Evolutionary conservation across 2,888 invertebrate species (phyloP), one percentile per base, ranked within the genome.

Genomic region (Barypeithes pellucidus): DNA sequence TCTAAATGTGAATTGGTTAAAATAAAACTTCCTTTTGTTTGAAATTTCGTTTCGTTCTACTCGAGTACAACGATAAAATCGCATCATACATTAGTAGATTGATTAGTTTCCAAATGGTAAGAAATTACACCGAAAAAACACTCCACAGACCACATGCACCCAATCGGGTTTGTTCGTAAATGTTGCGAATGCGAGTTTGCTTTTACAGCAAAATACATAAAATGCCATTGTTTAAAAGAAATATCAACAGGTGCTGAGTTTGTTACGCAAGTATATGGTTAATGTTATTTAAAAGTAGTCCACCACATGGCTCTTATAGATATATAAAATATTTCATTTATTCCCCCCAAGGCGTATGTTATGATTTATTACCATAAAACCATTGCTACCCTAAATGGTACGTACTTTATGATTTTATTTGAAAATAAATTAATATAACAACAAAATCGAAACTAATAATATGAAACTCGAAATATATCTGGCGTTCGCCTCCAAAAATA

Each of bases 1-100:
- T 50, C 4, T 57, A 57, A 57, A 57, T 57, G 54, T 33, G 54
- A 57, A 29, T 18, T 33, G 33, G 54, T 57, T 57, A 57, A 24
- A n/a, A 24, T 24, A 24, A 33, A 57, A 57, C 33, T 57, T 57
- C 14, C 16, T 57, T 16, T 33, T 18, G 33, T 57, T 33, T 33
- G 18, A 57, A 57, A 33, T 33, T 36, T 33, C 33, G 33, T 57
- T 57, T 57, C 3, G 54, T 57, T 57, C 54, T 33, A 14, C 33
- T 33, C 33, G 11, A 57, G n/a, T 57, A 16, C 33, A 36, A 57
- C 8, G 33, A 50, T 22, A 50, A 24, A 9, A 47, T 47, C 11
- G 22, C 29, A 5, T 29, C 8, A 29, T 29, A 29, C 29, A 29
- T 29, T 9, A 9, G 5, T 5, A 24, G 24, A 24, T 24, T 24